Evolutionary conservation across 2,113 vertebrate genomes (phyloP).

Genomic region (Sceloporus undulatus): DNA sequence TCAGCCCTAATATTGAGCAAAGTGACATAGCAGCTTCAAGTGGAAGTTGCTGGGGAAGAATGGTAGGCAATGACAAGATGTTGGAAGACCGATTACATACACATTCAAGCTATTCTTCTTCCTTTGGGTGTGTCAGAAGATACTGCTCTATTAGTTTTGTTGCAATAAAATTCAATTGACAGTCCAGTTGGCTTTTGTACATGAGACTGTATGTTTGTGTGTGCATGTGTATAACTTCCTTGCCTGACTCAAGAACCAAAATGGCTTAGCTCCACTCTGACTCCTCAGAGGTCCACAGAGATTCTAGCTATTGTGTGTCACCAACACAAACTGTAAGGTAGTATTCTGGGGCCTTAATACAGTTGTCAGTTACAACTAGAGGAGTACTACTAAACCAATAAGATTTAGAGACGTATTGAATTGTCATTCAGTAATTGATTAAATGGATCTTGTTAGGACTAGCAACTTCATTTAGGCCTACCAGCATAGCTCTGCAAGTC

Average conservation of each 20-base stretch:
- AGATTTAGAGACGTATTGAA: no score
- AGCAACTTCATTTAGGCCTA: no score
- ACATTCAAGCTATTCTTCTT: background rate
- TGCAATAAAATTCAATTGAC: background rate
- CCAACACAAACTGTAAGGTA: background rate
- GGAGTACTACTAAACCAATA: no score
- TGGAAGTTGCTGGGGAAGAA: background rate
- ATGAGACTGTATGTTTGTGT: background rate
- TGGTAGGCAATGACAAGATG: background rate
- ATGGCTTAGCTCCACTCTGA: background rate
- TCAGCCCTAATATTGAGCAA: no score
- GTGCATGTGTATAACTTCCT: background rate
- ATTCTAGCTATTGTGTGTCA: background rate
- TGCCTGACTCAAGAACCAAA: background rate
- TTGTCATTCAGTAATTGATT: no score
- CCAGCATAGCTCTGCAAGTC: no score
- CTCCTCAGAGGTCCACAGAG: background rate
- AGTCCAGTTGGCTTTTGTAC: background rate
- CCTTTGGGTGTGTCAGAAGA: background rate
- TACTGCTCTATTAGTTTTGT: background rate
- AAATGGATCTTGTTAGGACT: no score
- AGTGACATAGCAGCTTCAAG: background rate
- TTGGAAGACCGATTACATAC: background rate
- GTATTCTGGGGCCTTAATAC: no score
- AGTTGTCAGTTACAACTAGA: no score